Base-by-base conservation (phyloP, 2,113 vertebrate species). In the Hyperoodon ampullatus region DNA sequence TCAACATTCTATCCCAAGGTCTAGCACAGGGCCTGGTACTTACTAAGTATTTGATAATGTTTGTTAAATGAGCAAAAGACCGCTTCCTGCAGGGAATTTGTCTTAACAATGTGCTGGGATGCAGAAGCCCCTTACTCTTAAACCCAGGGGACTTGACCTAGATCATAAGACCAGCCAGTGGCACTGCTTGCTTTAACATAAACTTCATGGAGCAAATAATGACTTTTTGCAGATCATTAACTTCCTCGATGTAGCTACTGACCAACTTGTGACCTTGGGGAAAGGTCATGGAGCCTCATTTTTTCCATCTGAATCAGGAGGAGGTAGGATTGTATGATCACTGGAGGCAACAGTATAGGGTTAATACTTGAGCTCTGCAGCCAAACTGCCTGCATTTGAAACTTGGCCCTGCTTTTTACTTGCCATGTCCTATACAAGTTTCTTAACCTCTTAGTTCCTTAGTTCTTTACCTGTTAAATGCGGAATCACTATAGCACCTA, bases 211-310 rank as follows among this genome's bases (percentile, higher is more conserved):
- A 97, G 95, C 97, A 98, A 92, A 96, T 96, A 98, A 98, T 97
- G 97, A 98, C 92, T 97, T 95, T 97, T 93, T 95, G 95, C 94
- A 97, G 90, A 95, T 95, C 97, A 96, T 98, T 97, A 97, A 97
- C 93, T 97, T 95, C 88, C 90, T 95, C 97, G 82, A 95, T 97
- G 74, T 96, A 96, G 92, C 92, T 95, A 95, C 95, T 97, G 96
- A 96, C 96, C 97, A 97, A 85, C 95, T 89, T 90, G 78, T 95
- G 84, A 97, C 97, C 96, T 98, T 98, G 96, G 96, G 44, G 60
- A 95, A 72, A 95, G 96, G 94, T 97, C 97, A 93, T 50, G 63
- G 70, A 84, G 88, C 78, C 78, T 97, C 72, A n/a, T 63, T 93
- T 80, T 94, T 94, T 83, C 50, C 84, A 42, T 88, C 60, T 61